Conservation (phyloP, 2,888 invertebrate species). For the Nymphalis polychloros region DNA sequence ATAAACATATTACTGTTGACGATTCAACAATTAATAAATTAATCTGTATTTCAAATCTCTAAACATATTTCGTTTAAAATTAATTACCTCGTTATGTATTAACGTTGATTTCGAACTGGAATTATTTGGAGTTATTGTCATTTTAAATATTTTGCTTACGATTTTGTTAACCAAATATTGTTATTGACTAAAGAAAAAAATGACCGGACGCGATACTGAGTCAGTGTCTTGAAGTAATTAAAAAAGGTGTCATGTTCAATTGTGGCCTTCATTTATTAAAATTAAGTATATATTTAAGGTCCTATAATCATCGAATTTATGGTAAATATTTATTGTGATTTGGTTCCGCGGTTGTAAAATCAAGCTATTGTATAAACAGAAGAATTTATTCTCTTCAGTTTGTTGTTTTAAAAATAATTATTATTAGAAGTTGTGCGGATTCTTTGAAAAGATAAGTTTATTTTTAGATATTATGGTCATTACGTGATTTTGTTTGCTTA, state of each 20-base stretch:
- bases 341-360: constrained; percentile 1
- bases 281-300: background rate
- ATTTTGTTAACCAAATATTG: background rate
- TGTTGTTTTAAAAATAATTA: background rate
- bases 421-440: background rate
- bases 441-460: background rate
- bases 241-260: constrained; percentile 5
- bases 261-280: constrained; percentile 6
- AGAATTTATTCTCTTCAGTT: background rate
- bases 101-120: background rate
- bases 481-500: background rate
- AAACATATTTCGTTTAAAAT: background rate
- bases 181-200: background rate
- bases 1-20: background rate
- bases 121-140: background rate
- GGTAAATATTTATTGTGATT: constrained; percentile 2
- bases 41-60: background rate
- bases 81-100: background rate
- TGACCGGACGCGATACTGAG: background rate
- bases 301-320: constrained; percentile 1
- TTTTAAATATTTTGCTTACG: background rate
- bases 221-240: background rate
- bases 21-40: no score
- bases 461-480: background rate
- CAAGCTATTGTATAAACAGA: background rate